Evolutionary conservation across 1,140 invertebrate genomes (phyloP), one percentile per base, ranked within the genome.

Genomic region (Nephila pilipes): DNA sequence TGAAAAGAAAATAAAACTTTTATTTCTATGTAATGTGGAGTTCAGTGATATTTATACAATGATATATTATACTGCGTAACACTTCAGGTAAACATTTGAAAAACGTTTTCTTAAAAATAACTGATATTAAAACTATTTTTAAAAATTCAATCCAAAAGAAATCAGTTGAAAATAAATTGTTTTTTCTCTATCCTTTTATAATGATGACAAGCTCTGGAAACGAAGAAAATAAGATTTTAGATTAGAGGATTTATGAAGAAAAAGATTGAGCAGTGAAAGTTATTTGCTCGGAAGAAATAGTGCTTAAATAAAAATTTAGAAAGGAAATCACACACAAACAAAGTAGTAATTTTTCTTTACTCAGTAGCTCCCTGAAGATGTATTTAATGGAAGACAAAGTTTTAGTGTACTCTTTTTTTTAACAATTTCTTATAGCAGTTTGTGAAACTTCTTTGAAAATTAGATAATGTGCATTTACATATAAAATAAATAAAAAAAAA

Each of bases 61-160:
- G 46, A 4, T 46, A 10, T 46, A n/a, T 46, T 46, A 46, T 46
- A 46, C 12, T 46, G 12, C 12, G 6, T 46, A 10, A 46, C 6
- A 6, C 46, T 46, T 46, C 46, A 46, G 6, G 46, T 46, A 46
- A 10, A 65, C 10, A n/a, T 25, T 65, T n/a, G 8, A 65, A 10
- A 25, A 25, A 65, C 18, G n/a, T 65, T 65, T 65, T 25, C 63
- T n/a, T 32, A 75, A 32, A 75, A 75, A 36, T 65, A 65, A 25
- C n/a, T 29, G 10, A n/a, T 25, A 65, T 16, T 75, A 75, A 75
- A 32, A 32, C 32, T 29, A 32, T 75, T 75, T 3, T 3, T 4
- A 14, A 81, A 81, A 81, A 81, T 29, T 81, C 80, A 81, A 81
- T 81, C 16, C 22, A 81, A 81, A 81, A n/a, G 6, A 25, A 81